A percentile compares a stretch with the other conserved stretches of the same genome.
Evolutionary conservation across 92 coral and sea anemone species (phyloP).

Genomic region (Ricordea florida): DNA sequence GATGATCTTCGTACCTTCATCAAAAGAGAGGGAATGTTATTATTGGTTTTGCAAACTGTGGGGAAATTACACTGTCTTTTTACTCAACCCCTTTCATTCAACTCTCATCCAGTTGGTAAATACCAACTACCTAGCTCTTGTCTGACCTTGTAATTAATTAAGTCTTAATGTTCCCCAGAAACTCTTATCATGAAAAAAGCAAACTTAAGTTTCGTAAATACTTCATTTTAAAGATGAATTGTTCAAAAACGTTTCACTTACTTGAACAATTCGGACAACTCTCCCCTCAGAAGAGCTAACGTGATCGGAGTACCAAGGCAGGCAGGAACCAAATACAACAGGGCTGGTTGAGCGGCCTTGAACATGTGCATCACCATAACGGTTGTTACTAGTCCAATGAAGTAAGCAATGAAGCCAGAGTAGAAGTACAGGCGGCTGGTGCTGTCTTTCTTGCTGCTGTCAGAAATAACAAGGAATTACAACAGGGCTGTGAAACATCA

Average conservation of each 20-base stretch:
- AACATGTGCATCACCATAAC: slow-evolving; percentile 97
- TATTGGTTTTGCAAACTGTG: no score
- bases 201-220: no score
- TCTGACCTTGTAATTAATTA: not conserved
- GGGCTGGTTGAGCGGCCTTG: slow-evolving; percentile 99
- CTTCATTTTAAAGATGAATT: no score
- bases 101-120: no score
- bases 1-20: slow-evolving; percentile 79
- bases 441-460: slow-evolving; percentile 77
- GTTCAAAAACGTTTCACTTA: slow-evolving; percentile 30
- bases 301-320: slow-evolving; percentile 91
- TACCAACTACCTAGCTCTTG: not conserved
- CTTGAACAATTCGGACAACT: slow-evolving; percentile 83
- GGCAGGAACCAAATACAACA: slow-evolving; percentile 96
- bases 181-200: not conserved
- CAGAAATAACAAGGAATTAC: not conserved
- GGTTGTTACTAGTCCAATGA: slow-evolving; percentile 90
- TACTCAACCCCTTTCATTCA: no score
- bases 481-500: not conserved
- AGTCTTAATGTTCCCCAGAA: not conserved
- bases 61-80: no score
- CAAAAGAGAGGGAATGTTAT: not conserved
- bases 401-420: slow-evolving; percentile 92
- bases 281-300: slow-evolving; percentile 89
- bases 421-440: slow-evolving; percentile 84